Base-by-base conservation (phyloP, 2,113 vertebrate species). In the Pyxicephalus adspersus region DNA sequence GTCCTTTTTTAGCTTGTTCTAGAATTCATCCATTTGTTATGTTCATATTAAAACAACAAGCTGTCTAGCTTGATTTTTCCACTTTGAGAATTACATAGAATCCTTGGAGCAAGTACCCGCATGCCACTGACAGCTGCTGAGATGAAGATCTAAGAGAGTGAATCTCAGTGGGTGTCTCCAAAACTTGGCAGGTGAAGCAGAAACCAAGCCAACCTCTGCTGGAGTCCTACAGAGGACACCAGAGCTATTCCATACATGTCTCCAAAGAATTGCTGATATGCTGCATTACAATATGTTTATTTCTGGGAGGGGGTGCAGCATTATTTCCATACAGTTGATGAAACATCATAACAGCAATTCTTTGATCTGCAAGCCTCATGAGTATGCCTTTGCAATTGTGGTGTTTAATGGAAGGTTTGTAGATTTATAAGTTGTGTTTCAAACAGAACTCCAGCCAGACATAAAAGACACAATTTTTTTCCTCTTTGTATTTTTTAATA, bases 131-230 rank as follows among this genome's bases (percentile, higher is more conserved):
- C 76, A 71, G 67, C 86, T 84, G 82, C 70, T 65, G 55, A 85
- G 84, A 76, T 54, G 81, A 81, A 77, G 0, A 72, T 66, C 51
- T 81, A 29, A 81, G 61, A 75, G 70, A 45, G 83, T 84, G 83
- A 78, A 64, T 65, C 55, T 29, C 51, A 57, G 83, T 64, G 84
- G 86, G 86, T 83, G 86, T 87, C 83, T 87, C 85, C 89, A 90
- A 91, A 89, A 91, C 88, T 90, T 91, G 89, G 90, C 90, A 89
- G 71, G 58, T n/a, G 34, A 67, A 84, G 85, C 84, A 89, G 88
- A 91, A 89, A 89, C 87, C 83, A 86, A 84, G 73, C 75, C 51
- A 31, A 55, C 57, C 45, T 73, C 29, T 64, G 17, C 38, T 28
- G 23, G 17, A 31, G 58, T 74, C 61, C 70, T 28, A 80, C 57